Conservation (phyloP, 2,888 invertebrate genomes). For the Dascillus cervinus region DNA sequence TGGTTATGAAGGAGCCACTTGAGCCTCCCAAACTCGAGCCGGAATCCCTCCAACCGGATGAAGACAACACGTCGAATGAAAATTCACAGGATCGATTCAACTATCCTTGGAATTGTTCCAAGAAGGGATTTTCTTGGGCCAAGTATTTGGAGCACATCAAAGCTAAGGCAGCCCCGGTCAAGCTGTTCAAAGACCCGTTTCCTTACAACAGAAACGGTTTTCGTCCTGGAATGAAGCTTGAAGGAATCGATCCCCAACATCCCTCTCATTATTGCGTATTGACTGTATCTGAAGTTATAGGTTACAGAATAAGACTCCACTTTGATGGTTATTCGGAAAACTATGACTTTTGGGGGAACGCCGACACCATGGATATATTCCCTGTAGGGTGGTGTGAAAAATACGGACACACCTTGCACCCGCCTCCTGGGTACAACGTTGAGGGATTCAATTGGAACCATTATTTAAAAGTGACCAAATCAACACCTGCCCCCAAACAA, state of each 20-base stretch:
- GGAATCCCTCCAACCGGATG: slow-evolving; percentile 26
- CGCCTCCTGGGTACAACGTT: slow-evolving; percentile 61
- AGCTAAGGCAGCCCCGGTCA: slow-evolving; percentile 65
- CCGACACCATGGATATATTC: slow-evolving; percentile 86
- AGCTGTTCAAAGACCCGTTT: slow-evolving; percentile 72
- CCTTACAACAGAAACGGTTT: slow-evolving; percentile 70
- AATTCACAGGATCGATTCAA: slow-evolving; percentile 39
- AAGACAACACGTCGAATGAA: slow-evolving; percentile 34
- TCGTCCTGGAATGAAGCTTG: slow-evolving; percentile 80
- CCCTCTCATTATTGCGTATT: slow-evolving; percentile 85
- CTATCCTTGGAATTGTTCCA: slow-evolving; percentile 64
- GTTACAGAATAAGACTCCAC: slow-evolving; percentile 77
- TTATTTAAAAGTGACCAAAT: slow-evolving; percentile 71
- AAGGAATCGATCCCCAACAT: slow-evolving; percentile 89
- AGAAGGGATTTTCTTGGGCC: slow-evolving; percentile 70
- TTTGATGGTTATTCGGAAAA: slow-evolving; percentile 87
- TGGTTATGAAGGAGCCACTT: slow-evolving; percentile 16
- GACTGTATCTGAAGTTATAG: slow-evolving; percentile 73
- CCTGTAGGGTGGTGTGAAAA: slow-evolving; percentile 91
- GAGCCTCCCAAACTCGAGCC: slow-evolving; percentile 17
- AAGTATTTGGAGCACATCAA: slow-evolving; percentile 67
- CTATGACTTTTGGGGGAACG: slow-evolving; percentile 91
- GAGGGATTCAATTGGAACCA: slow-evolving; percentile 71
- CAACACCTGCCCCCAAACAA: slow-evolving; percentile 68
- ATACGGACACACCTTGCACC: slow-evolving; percentile 68